Percentiles rank a stretch among this genome's conserved stretches.
These are phyloP conservation scores for Deilephila porcellus DNA, from an alignment of 2,888 invertebrate species.

Conservation along the genomic window DNA sequence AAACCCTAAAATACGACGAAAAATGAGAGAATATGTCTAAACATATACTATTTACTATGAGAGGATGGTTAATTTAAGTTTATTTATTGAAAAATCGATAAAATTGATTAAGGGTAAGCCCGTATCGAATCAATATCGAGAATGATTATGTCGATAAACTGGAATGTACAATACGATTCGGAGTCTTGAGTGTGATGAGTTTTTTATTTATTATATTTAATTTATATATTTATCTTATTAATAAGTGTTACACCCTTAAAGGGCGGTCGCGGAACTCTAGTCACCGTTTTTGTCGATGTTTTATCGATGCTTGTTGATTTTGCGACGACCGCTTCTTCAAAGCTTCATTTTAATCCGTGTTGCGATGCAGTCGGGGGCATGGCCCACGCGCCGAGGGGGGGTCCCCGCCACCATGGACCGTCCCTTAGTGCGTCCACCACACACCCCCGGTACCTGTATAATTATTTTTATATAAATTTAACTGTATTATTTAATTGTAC, in stretches of 20 bases:
- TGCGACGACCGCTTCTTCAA: constrained; percentile 78
- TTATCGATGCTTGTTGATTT: constrained; percentile 65
- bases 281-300: constrained; percentile 71
- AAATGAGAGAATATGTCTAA: too few species aligned
- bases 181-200: constrained; percentile 76
- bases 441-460: constrained; percentile 44
- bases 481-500: constrained; percentile 83
- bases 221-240: constrained; percentile 76
- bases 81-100: constrained; percentile 47
- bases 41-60: neutral
- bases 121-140: constrained; percentile 62
- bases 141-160: constrained; percentile 45
- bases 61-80: neutral
- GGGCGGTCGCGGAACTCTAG: constrained; percentile 76
- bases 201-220: constrained; percentile 70
- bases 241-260: constrained; percentile 82
- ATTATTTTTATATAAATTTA: constrained; percentile 81
- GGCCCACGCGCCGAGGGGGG: constrained; percentile 39
- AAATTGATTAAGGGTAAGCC: constrained; percentile 41
- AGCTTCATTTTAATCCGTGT: constrained; percentile 77
- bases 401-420: constrained; percentile 43
- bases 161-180: constrained; percentile 79
- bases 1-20: neutral
- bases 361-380: constrained; percentile 61
- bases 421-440: constrained; percentile 18